Percentiles rank a stretch among this genome's conserved stretches.
These are phyloP conservation scores for Drosophila ironensis DNA, from an alignment of 1,140 invertebrate species.

Conservation along the genomic window DNA sequence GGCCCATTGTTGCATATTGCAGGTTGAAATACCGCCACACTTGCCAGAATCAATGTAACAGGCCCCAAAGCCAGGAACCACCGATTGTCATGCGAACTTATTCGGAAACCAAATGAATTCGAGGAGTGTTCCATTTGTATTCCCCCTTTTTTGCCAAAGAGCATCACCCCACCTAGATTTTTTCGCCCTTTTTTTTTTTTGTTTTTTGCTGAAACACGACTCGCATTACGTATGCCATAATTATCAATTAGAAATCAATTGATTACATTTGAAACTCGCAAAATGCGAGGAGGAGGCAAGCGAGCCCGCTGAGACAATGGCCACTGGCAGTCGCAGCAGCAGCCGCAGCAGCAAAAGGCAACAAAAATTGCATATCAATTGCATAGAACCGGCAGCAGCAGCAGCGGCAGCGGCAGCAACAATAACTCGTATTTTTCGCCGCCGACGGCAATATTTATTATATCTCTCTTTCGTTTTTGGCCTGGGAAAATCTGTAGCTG, in stretches of 20 bases:
- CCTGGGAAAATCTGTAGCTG: conserved; percentile 67
- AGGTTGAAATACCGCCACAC: no score
- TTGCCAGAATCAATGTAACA: no score
- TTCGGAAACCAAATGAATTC: no score
- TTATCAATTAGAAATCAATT: conserved; percentile 80
- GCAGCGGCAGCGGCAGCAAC: conserved; percentile 24
- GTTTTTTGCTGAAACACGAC: conserved; percentile 13
- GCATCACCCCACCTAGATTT: background rate
- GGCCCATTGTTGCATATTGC: background rate
- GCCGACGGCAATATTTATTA: conserved; percentile 42
- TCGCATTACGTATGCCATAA: conserved; percentile 60
- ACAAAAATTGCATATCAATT: conserved; percentile 51
- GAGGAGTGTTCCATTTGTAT: background rate
- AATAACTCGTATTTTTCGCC: conserved; percentile 59
- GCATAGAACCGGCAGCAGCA: conserved; percentile 24
- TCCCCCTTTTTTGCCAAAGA: no score
- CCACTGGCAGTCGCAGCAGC: conserved; percentile 5
- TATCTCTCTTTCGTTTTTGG: conserved; percentile 34
- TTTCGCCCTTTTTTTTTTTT: background rate
- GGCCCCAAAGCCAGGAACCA: no score
- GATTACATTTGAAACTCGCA: conserved; percentile 55
- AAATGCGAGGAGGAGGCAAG: conserved; percentile 23
- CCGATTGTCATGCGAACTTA: no score
- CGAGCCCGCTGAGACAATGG: conserved; percentile 31
- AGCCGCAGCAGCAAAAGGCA: conserved; percentile 8